Base-by-base conservation (phyloP, 2,888 invertebrate genomes). In the Microctonus hyperodae region DNA sequence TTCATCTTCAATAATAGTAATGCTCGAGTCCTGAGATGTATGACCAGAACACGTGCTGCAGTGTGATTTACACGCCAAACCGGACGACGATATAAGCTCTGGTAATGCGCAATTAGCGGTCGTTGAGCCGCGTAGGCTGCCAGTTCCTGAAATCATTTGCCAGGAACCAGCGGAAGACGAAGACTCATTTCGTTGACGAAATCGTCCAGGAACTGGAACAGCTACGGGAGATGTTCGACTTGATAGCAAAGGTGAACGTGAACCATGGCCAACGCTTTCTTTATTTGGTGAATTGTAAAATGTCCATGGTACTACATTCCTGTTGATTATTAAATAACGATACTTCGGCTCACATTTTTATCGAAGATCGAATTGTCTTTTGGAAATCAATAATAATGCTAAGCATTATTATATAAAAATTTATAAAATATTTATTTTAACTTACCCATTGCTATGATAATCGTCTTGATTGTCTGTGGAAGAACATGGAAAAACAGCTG, bases 121-220 rank as follows among this genome's bases (percentile, higher is more conserved):
- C 10, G 87, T 86, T 7, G 88, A 86, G 53, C 88, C 87, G 23
- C 88, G 83, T 53, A 89, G 78, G 79, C 91, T 91, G 20, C 91
- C 91, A 10, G 90, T 88, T 9, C 88, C 89, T 10, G 89, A 88
- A 68, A 91, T 89, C 79, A 91, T 87, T 79, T 90, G 90, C 91
- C 91, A 91, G 74, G 91, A 91, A 64, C 88, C 89, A 55, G 86
- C 85, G 70, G 87, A 86, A 58, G 86, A 84, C 37, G 89, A 88
- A 13, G 89, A 88, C 59, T 90, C 89, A 72, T 89, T 88, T 28
- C 88, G 85, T 75, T 88, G 87, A 35, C 90, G 86, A 35, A 85
- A 71, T 55, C 85, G 81, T 28, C 83, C 82, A 64, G 86, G 86
- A 59, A 85, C 84, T 55, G 90, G 90, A 71, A 90, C 90, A 16